These are phyloP conservation scores for Musca vetustissima DNA, from an alignment of 1,140 invertebrate species.

Conservation along the genomic window DNA sequence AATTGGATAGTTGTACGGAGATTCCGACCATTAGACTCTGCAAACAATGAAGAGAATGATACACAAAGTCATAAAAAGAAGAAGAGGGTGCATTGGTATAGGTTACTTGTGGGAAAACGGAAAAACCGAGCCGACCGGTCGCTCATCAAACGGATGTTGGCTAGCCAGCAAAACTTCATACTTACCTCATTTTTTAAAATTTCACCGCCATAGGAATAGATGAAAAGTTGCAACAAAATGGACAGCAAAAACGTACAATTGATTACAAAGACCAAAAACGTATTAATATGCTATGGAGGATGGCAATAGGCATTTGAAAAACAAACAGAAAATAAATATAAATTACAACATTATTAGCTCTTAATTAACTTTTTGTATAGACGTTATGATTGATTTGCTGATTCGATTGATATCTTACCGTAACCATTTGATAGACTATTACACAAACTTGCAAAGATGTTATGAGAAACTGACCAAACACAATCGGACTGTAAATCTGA, in stretches of 20 bases:
- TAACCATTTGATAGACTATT: slow-evolving; percentile 51
- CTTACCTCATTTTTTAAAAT: slow-evolving; percentile 47
- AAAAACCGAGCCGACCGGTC: too few species aligned
- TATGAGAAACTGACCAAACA: slow-evolving; percentile 48
- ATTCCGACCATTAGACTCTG: slow-evolving; percentile 43
- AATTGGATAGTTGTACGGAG: slow-evolving; percentile 39
- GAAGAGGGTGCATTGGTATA: not conserved
- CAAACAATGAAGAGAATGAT: not conserved
- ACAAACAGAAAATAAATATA: too few species aligned
- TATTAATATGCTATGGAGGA: slow-evolving; percentile 40
- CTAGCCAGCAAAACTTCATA: too few species aligned
- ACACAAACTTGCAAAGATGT: slow-evolving; percentile 49
- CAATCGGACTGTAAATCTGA: slow-evolving; percentile 41
- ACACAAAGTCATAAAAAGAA: not conserved
- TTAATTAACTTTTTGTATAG: too few species aligned
- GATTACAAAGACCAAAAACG: slow-evolving; percentile 37
- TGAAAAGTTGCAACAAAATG: slow-evolving; percentile 48
- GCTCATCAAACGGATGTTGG: too few species aligned
- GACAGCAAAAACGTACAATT: slow-evolving; percentile 43
- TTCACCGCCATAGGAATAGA: slow-evolving; percentile 50
- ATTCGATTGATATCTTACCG: slow-evolving; percentile 30
- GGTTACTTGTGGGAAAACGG: slow-evolving; percentile 5
- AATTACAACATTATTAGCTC: too few species aligned
- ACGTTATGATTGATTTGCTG: too few species aligned
- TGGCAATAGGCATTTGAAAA: too few species aligned